Evolutionary conservation across 2,113 vertebrate species (phyloP).

Genomic region (Forbesichthys papilliferus): DNA sequence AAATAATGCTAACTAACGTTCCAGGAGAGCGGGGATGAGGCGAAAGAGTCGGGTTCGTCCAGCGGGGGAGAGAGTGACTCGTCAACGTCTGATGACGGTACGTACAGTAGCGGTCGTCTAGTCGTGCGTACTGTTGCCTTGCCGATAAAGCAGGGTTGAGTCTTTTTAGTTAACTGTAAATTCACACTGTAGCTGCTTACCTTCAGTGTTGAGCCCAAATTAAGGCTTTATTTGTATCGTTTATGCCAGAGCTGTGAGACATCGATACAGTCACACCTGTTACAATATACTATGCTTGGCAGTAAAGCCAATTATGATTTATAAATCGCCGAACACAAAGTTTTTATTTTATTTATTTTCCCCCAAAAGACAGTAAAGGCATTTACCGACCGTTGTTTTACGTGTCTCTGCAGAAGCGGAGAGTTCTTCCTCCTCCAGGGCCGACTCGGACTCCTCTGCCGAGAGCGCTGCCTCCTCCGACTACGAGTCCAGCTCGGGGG

Average conservation of each 20-base stretch:
- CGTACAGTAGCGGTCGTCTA: neutral
- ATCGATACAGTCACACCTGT: too few species aligned
- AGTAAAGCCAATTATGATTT: neutral
- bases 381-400: neutral
- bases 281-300: neutral
- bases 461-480: conserved; percentile 86
- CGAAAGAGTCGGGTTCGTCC: conserved; percentile 73
- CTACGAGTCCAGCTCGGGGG: conserved; percentile 86
- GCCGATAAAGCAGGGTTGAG: too few species aligned
- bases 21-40: conserved; percentile 61
- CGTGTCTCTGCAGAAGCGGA: conserved; percentile 62
- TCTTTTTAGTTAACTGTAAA: too few species aligned
- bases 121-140: too few species aligned
- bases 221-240: too few species aligned
- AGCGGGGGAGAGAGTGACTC: conserved; percentile 85
- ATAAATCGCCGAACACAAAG: neutral
- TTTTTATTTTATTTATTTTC: neutral
- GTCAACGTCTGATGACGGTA: conserved; percentile 89
- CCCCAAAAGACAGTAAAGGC: too few species aligned
- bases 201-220: too few species aligned
- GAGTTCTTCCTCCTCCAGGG: conserved; percentile 81
- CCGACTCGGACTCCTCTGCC: conserved; percentile 79
- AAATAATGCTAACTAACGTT: neutral
- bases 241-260: too few species aligned
- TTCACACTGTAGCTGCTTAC: too few species aligned